Conservation (phyloP, 2,113 vertebrate genomes). For the Triplophysa dalaica region DNA sequence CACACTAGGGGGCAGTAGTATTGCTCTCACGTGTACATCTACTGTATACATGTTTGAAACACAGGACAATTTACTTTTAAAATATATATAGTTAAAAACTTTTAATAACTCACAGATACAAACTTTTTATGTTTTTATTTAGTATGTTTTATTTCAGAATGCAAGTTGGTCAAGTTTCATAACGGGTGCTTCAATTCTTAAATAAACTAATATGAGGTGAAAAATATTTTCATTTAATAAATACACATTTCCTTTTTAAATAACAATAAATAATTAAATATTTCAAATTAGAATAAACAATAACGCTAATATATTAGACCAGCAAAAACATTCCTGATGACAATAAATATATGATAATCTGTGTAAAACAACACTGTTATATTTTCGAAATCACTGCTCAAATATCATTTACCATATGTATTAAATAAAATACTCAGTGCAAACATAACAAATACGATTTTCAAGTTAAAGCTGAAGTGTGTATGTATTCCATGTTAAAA, state of each 20-base stretch:
- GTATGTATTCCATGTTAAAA: not conserved
- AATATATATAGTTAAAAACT: not conserved
- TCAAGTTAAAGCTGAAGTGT: constrained; percentile 51
- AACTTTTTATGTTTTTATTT: not conserved
- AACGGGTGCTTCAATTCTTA: not conserved
- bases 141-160: constrained; percentile 12
- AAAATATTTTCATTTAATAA: constrained; percentile 29
- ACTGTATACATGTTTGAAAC: too few species aligned
- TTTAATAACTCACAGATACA: not conserved
- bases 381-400: not conserved
- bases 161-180: constrained; percentile 16
- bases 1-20: constrained; percentile 7
- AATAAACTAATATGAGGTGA: not conserved
- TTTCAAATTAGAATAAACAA: constrained; percentile 20
- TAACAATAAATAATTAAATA: constrained; percentile 9
- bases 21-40: not conserved
- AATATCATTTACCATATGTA: not conserved
- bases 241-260: constrained; percentile 23
- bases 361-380: not conserved
- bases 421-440: constrained; percentile 48
- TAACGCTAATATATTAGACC: constrained; percentile 10
- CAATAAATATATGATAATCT: not conserved
- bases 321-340: not conserved
- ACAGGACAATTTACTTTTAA: not conserved
- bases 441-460: constrained; percentile 46